Percentiles rank a stretch among this genome's conserved stretches.
These are phyloP conservation scores for Elgaria multicarinata DNA, from an alignment of 2,113 vertebrate species.

Conservation along the genomic window DNA sequence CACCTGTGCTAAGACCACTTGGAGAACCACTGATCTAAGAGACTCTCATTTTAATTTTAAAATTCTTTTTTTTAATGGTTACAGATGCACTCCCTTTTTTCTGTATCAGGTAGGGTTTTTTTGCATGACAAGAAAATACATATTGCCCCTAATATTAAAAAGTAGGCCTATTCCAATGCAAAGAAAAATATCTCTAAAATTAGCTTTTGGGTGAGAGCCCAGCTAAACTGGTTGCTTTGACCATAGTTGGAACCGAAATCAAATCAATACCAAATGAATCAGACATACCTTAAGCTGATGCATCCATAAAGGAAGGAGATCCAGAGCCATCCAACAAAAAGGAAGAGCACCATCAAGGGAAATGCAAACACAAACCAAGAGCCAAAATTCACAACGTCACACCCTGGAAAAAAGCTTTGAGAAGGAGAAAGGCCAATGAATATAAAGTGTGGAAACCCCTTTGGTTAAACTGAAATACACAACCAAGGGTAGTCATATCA, in stretches of 20 bases:
- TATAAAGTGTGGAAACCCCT: constrained; percentile 40
- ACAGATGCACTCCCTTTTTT: not conserved
- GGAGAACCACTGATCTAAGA: not conserved
- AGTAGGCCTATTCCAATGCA: not conserved
- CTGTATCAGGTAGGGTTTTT: not conserved
- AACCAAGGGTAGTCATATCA: constrained; percentile 29
- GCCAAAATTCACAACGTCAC: constrained; percentile 94
- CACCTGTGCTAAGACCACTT: not conserved
- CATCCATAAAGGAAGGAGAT: constrained; percentile 92
- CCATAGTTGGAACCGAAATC: not conserved
- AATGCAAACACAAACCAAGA: constrained; percentile 98
- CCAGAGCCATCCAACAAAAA: constrained; percentile 93
- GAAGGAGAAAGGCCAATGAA: constrained; percentile 67
- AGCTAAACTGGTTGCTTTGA: not conserved
- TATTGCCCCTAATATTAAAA: not conserved
- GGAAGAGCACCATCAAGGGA: constrained; percentile 94
- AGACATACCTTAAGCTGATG: constrained; percentile 84
- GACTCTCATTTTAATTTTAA: not conserved
- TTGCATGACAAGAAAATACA: not conserved
- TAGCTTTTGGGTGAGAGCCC: not conserved
- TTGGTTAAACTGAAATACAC: constrained; percentile 39
- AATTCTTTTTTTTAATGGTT: not conserved
- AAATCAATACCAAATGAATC: fast-evolving
- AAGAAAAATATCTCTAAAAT: not conserved
- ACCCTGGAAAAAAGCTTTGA: constrained; percentile 92